phyloP scores from a whole-genome alignment of 2,888 invertebrate species.

The Notodonta dromedarius region DNA sequence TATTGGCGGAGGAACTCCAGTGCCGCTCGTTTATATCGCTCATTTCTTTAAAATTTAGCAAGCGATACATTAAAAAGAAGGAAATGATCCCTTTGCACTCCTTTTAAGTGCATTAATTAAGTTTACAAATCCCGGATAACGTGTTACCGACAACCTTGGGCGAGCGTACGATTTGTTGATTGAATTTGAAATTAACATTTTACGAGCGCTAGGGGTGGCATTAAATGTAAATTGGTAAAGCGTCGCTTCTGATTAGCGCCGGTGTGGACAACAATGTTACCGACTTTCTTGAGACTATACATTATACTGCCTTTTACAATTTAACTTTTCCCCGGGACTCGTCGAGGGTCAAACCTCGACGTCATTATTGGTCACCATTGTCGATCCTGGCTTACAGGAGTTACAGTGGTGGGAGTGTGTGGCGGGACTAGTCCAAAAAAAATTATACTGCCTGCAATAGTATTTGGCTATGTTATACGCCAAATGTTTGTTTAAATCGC shows the following conservation, averaged over 20 bases:
- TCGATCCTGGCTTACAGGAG: no score
- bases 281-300: background rate
- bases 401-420: no score
- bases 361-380: no score
- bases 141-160: conserved; percentile 13
- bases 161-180: conserved; percentile 22
- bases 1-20: no score
- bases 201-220: conserved; percentile 23
- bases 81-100: background rate
- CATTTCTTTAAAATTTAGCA: background rate
- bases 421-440: no score
- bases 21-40: no score
- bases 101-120: background rate
- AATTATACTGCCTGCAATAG: no score
- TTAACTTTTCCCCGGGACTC: no score
- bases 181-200: conserved; percentile 38
- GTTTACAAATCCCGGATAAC: background rate
- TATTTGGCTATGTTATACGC: no score
- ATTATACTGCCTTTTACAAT: no score
- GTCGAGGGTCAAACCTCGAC: no score
- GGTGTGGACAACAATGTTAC: background rate
- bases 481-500: no score
- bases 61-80: background rate
- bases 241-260: conserved; percentile 24
- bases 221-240: conserved; percentile 25